Conservation (phyloP, 2,888 invertebrate species). For the Rugalucina vietnamica region DNA sequence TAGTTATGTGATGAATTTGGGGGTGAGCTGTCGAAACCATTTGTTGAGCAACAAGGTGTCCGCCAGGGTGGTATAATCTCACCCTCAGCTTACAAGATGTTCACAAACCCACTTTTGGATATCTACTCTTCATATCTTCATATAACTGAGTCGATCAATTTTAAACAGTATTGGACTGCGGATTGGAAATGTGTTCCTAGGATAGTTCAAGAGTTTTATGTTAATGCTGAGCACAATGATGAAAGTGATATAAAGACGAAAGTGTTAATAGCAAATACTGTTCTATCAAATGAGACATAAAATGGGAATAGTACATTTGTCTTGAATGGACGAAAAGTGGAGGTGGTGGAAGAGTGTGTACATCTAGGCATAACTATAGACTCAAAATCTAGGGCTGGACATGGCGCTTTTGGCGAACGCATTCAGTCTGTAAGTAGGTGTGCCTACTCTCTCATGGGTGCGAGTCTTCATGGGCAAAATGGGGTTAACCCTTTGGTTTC, state of each 20-base stretch:
- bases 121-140: background rate
- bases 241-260: background rate
- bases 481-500: background rate
- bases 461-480: background rate
- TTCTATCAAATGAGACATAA: background rate
- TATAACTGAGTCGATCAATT: no score
- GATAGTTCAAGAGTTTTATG: background rate
- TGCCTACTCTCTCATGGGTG: background rate
- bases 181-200: conserved; percentile 11
- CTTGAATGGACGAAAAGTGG: background rate
- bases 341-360: background rate
- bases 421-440: background rate
- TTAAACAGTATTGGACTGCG: background rate
- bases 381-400: background rate
- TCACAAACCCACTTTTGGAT: conserved; percentile 15
- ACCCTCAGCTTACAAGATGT: conserved; percentile 7
- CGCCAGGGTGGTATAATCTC: conserved; percentile 25
- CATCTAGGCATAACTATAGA: background rate
- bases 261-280: background rate
- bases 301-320: background rate
- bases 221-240: background rate
- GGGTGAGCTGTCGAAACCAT: background rate
- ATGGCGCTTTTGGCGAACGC: background rate
- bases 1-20: background rate
- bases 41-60: conserved; percentile 3